Evolutionary conservation across 1,140 invertebrate species (phyloP).

Genomic region (Geopemphigus sp.): DNA sequence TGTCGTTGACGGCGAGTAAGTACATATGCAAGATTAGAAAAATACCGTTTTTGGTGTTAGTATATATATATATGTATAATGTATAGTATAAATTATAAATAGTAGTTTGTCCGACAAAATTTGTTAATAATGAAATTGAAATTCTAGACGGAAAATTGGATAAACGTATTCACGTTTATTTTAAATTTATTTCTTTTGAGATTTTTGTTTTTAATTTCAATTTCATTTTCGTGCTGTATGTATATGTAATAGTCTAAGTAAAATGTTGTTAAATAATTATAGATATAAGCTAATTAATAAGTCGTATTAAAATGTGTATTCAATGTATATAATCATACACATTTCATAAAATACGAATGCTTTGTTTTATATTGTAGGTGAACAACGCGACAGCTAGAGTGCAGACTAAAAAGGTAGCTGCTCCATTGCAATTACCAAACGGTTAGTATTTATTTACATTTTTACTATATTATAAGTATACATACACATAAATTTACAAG

Average conservation of each 20-base stretch:
- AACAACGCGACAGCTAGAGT: slow-evolving; percentile 97
- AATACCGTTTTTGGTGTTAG: background rate
- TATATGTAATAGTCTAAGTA: slow-evolving; percentile 10
- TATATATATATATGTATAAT: slow-evolving; percentile 15
- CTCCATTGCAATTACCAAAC: slow-evolving; percentile 76
- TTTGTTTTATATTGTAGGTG: slow-evolving; percentile 66
- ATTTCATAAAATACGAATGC: slow-evolving; percentile 19
- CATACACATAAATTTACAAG: slow-evolving; percentile 11
- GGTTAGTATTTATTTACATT: slow-evolving; percentile 66
- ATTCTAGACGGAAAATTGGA: background rate
- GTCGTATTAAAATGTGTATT: slow-evolving; percentile 27
- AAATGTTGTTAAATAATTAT: background rate
- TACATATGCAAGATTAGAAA: slow-evolving; percentile 8
- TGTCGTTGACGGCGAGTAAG: slow-evolving; percentile 37
- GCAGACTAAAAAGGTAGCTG: slow-evolving; percentile 89
- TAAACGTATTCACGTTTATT: background rate
- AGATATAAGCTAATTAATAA: slow-evolving; percentile 17
- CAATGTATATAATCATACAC: slow-evolving; percentile 21
- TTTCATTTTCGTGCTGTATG: slow-evolving; percentile 17
- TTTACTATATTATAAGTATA: background rate
- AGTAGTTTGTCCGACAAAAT: background rate
- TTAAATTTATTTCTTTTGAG: background rate
- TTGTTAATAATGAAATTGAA: slow-evolving; percentile 45
- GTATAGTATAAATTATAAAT: too few species aligned
- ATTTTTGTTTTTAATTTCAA: background rate